phyloP scores from a whole-genome alignment of 2,888 invertebrate species.

The Galerucella nymphaeae region DNA sequence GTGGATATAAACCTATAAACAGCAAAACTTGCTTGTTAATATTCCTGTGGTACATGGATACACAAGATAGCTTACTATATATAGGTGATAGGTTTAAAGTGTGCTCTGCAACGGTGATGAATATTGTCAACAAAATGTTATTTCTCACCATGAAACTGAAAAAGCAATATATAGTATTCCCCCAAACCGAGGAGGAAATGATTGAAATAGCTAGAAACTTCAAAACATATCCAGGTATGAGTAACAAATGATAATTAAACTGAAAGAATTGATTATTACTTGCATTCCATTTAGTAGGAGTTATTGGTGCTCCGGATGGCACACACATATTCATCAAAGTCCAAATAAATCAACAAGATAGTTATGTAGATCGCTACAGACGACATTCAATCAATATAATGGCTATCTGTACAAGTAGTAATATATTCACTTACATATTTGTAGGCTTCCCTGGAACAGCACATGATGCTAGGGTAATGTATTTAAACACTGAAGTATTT shows the following conservation, averaged over 20 bases:
- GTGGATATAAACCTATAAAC: too few species aligned
- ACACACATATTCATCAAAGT: slow-evolving; percentile 2
- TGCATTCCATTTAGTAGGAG: background rate
- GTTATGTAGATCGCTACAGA: background rate
- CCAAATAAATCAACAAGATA: background rate
- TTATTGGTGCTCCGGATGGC: background rate
- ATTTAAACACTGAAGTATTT: background rate
- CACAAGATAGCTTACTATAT: too few species aligned
- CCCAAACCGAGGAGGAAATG: background rate
- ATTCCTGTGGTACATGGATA: too few species aligned
- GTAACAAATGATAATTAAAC: background rate
- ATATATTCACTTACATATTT: background rate
- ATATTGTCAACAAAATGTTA: too few species aligned
- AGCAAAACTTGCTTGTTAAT: too few species aligned
- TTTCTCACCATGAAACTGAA: too few species aligned
- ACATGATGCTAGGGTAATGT: background rate
- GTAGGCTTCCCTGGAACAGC: slow-evolving; percentile 1
- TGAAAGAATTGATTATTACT: background rate
- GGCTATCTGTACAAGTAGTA: background rate
- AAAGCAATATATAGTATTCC: background rate
- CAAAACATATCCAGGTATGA: slow-evolving; percentile 2
- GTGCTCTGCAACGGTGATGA: too few species aligned
- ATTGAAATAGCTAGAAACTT: background rate
- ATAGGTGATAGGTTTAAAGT: too few species aligned
- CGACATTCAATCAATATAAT: background rate